Evolutionary conservation across 2,888 invertebrate genomes (phyloP), one percentile per base, ranked within the genome.

Genomic region (Orthosia gracilis): DNA sequence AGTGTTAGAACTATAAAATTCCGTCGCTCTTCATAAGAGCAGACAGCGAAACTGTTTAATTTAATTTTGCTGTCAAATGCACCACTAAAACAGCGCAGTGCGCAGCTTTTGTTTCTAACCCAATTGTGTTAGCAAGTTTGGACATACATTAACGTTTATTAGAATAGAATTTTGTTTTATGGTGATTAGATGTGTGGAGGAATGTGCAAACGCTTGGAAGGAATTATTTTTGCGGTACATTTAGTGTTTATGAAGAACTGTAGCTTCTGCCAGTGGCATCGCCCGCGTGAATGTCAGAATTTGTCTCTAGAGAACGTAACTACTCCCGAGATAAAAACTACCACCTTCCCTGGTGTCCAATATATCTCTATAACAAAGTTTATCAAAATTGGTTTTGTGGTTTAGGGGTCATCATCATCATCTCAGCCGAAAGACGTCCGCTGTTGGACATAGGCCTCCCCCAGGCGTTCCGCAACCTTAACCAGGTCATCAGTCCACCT

Each of bases 11-110:
- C 80, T 86, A 90, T 91, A 89, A 90, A 92, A 90, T 89, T 91
- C 84, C 80, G 89, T 90, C 91, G 80, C 88, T 91, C 89, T 89
- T 92, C 90, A 92, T 91, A 89, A 89, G 84, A 82, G 85, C 81
- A 84, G 76, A 80, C 79, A 80, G 85, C 76, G 80, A 78, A 87
- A 88, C 88, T 88, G 89, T 89, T 89, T 91, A 92, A 92, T 93
- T 91, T 87, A 85, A 93, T 93, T 94, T 90, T 87, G 90, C 89
- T 89, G 89, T 92, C 89, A 89, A 90, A 90, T 90, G 89, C 92
- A 90, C 83, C 79, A 77, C 76, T 73, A 58, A 52, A 65, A 79
- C 64, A 69, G 76, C 75, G 85, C 76, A 83, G 61, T 82, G 78
- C 83, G 78, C 69, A 58, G 76, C 71, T 84, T 80, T 76, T 80